These are phyloP conservation scores for Spondyliosoma cantharus DNA, from an alignment of 2,797 vertebrate genomes.

Conservation along the genomic window DNA sequence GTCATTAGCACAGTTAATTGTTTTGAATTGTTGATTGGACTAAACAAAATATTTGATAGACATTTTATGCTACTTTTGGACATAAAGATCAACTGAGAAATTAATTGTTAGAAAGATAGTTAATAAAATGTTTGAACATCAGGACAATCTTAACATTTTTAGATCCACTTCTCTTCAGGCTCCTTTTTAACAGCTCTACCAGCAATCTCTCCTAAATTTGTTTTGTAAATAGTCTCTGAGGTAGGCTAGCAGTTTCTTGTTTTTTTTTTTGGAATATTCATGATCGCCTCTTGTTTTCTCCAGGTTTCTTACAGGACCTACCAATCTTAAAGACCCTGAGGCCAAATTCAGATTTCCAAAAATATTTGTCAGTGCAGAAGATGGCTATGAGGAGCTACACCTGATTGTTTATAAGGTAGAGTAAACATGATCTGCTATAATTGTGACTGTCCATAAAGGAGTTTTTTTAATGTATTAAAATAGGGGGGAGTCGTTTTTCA, in stretches of 20 bases:
- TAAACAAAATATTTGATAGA: no score
- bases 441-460: background rate
- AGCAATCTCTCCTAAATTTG: background rate
- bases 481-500: background rate
- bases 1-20: no score
- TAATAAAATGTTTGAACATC: background rate
- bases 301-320: constrained; percentile 97
- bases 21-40: no score
- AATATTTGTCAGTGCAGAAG: constrained; percentile 94
- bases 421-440: background rate
- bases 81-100: no score
- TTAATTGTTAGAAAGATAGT: no score
- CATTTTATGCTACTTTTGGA: no score
- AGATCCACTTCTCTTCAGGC: background rate
- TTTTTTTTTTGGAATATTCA: background rate
- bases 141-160: background rate
- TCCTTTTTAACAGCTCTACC: background rate
- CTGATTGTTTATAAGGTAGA: constrained; percentile 98
- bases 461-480: constrained; percentile 30
- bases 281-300: constrained; percentile 32
- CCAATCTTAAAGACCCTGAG: constrained; percentile 96
- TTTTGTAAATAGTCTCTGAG: background rate
- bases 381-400: constrained; percentile 94
- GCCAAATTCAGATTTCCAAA: constrained; percentile 96
- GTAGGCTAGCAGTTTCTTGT: background rate